Evolutionary conservation across 2,113 vertebrate genomes (phyloP).

Genomic region (Sceloporus undulatus): DNA sequence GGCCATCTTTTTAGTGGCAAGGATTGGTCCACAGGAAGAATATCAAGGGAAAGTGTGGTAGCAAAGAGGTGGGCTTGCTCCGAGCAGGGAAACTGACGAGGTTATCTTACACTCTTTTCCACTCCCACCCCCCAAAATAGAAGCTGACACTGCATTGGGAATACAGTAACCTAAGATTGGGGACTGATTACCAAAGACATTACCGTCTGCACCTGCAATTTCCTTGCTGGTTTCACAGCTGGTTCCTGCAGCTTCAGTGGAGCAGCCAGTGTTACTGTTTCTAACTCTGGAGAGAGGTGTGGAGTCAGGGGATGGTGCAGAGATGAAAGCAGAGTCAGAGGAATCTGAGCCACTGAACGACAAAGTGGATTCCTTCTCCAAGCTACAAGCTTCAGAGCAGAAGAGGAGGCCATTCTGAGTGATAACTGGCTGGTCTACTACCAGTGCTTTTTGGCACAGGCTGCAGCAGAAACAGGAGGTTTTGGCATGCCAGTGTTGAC

Average conservation of each 20-base stretch:
- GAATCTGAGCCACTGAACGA: conserved; percentile 61
- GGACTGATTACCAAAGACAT: fast-evolving
- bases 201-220: conserved; percentile 38
- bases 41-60: neutral
- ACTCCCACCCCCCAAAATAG: neutral
- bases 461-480: conserved; percentile 74
- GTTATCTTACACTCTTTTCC: too few relatives aligned
- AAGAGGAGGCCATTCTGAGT: conserved; percentile 61
- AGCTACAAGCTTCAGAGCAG: conserved; percentile 70
- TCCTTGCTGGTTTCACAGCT: neutral
- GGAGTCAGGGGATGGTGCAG: conserved; percentile 39
- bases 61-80: neutral
- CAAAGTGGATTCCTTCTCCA: neutral
- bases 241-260: neutral
- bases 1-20: too few relatives aligned
- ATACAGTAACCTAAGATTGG: neutral
- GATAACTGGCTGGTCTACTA: conserved; percentile 56
- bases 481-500: conserved; percentile 73
- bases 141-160: neutral
- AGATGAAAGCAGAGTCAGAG: conserved; percentile 66
- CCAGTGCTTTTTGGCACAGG: conserved; percentile 65
- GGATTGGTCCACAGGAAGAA: neutral
- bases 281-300: conserved; percentile 23
- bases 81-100: neutral
- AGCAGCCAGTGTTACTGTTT: neutral